Evolutionary conservation across 2,797 vertebrate species (phyloP).

Genomic region (Pangasius macronema): DNA sequence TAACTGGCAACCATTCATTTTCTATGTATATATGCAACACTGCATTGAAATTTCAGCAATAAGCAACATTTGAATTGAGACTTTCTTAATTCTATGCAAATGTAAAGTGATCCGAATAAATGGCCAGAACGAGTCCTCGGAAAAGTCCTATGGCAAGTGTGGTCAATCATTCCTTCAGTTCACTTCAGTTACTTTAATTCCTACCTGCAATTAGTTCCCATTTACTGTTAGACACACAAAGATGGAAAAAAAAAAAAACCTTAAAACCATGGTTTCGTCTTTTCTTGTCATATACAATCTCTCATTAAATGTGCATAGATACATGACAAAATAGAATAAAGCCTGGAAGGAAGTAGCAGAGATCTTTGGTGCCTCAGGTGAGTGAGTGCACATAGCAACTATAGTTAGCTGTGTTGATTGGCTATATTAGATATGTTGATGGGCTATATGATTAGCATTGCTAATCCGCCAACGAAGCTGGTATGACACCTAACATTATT

Average conservation of each 20-base stretch:
- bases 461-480: background rate
- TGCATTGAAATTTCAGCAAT: background rate
- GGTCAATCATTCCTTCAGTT: background rate
- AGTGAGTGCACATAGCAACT: too few relatives aligned
- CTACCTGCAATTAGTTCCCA: background rate
- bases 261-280: background rate
- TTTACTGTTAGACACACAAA: background rate
- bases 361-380: too few relatives aligned
- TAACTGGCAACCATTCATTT: background rate
- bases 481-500: background rate
- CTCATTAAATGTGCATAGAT: background rate
- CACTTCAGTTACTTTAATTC: background rate
- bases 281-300: background rate
- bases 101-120: background rate
- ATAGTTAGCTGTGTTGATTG: too few relatives aligned
- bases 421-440: too few relatives aligned
- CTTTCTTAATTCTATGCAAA: constrained; percentile 8
- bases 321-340: too few relatives aligned
- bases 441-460: too few relatives aligned
- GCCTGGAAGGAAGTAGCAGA: too few relatives aligned
- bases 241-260: background rate
- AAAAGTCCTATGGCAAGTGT: background rate
- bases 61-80: background rate
- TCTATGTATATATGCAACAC: background rate
- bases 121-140: background rate